These are phyloP conservation scores for Tichodroma muraria DNA, from an alignment of 2,113 vertebrate species.

Conservation along the genomic window DNA sequence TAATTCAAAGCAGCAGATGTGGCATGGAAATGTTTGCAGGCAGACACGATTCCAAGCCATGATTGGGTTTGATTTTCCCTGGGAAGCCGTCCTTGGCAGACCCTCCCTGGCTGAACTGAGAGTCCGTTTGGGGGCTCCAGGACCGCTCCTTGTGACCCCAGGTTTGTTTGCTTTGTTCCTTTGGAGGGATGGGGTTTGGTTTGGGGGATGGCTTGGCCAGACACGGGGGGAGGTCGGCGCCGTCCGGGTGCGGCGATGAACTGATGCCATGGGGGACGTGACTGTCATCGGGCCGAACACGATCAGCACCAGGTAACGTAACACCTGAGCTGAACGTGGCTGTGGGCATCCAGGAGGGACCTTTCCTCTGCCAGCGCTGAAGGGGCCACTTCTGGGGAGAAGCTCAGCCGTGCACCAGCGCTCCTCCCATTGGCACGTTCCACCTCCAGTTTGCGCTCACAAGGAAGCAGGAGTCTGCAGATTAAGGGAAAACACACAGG, in stretches of 20 bases:
- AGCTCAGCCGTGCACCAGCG: accelerated
- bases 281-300: accelerated
- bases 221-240: accelerated
- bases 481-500: not conserved
- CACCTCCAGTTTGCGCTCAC: not conserved
- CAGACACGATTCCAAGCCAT: not conserved
- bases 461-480: not conserved
- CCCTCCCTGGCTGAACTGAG: not conserved
- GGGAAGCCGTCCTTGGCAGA: not conserved
- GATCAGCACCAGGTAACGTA: accelerated
- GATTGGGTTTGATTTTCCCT: not conserved
- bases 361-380: not conserved
- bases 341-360: not conserved
- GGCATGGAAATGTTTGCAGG: not conserved
- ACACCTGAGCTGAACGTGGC: not conserved
- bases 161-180: not conserved
- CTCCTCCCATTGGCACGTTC: not conserved
- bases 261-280: accelerated
- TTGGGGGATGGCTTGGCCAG: not conserved
- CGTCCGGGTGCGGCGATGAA: accelerated
- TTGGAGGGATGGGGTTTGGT: not conserved
- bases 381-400: not conserved
- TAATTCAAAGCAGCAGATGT: conserved; percentile 57
- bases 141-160: accelerated
- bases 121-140: accelerated